Percentiles rank a stretch among this genome's conserved stretches.
phyloP scores from a whole-genome alignment of 2,113 vertebrate species.

The Gracilinanus agilis region DNA sequence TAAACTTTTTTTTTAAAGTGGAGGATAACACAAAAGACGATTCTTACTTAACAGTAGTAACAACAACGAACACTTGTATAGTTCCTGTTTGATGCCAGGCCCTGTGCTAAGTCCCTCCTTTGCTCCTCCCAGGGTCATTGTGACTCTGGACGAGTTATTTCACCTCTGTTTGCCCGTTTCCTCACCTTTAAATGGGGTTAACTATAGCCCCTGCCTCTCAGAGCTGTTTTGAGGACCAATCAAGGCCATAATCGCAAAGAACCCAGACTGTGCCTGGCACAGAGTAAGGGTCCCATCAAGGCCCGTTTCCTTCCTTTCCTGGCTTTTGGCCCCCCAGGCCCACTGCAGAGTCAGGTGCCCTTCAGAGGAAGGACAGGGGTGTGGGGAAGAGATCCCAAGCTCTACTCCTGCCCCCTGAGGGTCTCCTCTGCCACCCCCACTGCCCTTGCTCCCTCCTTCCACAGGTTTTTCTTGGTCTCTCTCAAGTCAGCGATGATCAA shows the following conservation, averaged over 20 bases:
- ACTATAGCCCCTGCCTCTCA: too few species aligned
- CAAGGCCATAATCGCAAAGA: neutral
- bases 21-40: too few species aligned
- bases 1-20: too few species aligned
- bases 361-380: neutral
- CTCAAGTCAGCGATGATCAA: slow-evolving; percentile 96
- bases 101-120: too few species aligned
- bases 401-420: neutral
- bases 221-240: neutral
- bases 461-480: slow-evolving; percentile 92
- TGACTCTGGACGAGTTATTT: neutral
- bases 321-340: neutral
- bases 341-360: neutral
- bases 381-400: neutral
- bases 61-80: too few species aligned
- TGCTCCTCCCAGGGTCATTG: too few species aligned
- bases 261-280: neutral
- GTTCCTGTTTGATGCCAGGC: too few species aligned
- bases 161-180: neutral
- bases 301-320: neutral
- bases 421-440: neutral
- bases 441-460: neutral
- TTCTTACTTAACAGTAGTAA: too few species aligned
- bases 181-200: neutral
- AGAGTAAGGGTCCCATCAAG: neutral